These are phyloP conservation scores for Pelagia noctiluca DNA, from an alignment of 30 jellyfish, hydroid and myxozoan genomes.

Conservation along the genomic window DNA sequence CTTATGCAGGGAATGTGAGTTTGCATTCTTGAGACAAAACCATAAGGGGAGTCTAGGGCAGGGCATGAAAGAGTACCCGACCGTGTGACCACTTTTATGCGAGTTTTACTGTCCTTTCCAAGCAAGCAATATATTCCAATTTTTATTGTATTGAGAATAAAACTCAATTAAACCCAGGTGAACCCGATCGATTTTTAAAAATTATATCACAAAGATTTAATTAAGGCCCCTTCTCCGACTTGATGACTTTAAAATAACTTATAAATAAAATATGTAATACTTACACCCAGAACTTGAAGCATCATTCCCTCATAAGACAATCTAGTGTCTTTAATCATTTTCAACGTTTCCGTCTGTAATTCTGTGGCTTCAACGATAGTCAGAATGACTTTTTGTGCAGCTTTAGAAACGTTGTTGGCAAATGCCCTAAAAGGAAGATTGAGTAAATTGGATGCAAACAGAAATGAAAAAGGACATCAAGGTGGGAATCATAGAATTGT, in stretches of 20 bases:
- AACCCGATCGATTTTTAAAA: no score
- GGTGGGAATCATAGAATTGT: background rate
- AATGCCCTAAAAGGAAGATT: constrained; percentile 35
- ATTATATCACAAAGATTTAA: background rate
- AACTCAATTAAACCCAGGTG: no score
- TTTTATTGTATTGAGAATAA: no score
- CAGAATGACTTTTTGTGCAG: constrained; percentile 39
- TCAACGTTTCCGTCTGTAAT: background rate
- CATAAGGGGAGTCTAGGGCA: no score
- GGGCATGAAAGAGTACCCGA: no score
- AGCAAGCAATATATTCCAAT: no score
- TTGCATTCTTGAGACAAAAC: no score
- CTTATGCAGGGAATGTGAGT: no score
- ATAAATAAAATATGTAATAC: background rate
- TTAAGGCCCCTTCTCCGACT: background rate
- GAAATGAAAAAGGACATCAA: background rate
- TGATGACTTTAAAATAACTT: background rate
- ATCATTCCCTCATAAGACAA: background rate
- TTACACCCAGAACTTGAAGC: constrained; percentile 16
- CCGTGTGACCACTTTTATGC: no score
- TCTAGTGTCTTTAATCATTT: constrained; percentile 17
- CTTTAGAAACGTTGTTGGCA: constrained; percentile 43
- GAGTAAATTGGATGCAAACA: background rate
- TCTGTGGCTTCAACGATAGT: constrained; percentile 9
- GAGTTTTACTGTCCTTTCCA: no score